A percentile compares a stretch with the other conserved stretches of the same genome.
Evolutionary conservation across 2,888 invertebrate genomes (phyloP).

Genomic region (Ptilodon capucinus): DNA sequence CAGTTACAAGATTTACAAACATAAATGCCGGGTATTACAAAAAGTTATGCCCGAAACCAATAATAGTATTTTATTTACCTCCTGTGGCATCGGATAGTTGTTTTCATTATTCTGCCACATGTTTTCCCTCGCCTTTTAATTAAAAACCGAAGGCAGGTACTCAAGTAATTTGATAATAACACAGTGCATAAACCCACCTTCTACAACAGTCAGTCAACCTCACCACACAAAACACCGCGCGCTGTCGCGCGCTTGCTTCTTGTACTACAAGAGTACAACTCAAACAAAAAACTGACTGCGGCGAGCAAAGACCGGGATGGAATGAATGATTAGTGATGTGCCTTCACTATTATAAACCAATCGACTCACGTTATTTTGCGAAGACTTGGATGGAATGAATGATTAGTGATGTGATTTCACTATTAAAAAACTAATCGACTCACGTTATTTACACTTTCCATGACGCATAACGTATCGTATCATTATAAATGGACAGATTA

Average conservation of each 20-base stretch:
- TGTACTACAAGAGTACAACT: no score
- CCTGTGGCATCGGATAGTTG: background rate
- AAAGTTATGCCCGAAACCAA: background rate
- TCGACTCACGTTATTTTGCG: no score
- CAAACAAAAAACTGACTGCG: no score
- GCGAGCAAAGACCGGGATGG: no score
- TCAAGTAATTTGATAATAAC: background rate
- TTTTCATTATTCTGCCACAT: background rate
- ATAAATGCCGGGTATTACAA: constrained; percentile 8
- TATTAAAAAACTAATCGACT: no score
- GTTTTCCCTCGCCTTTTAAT: background rate
- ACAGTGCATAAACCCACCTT: background rate
- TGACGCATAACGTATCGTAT: no score
- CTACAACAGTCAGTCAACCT: background rate
- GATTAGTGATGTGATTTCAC: no score
- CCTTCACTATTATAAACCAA: no score
- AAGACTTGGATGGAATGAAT: no score
- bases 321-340: no score
- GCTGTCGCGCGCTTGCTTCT: background rate
- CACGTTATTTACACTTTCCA: no score
- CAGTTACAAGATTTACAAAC: constrained; percentile 7
- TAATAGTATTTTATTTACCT: background rate
- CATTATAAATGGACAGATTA: no score
- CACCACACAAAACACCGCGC: background rate
- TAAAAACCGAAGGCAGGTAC: background rate